phyloP scores from a whole-genome alignment of 2,113 vertebrate genomes.

The Melanotaenia duboulayi region DNA sequence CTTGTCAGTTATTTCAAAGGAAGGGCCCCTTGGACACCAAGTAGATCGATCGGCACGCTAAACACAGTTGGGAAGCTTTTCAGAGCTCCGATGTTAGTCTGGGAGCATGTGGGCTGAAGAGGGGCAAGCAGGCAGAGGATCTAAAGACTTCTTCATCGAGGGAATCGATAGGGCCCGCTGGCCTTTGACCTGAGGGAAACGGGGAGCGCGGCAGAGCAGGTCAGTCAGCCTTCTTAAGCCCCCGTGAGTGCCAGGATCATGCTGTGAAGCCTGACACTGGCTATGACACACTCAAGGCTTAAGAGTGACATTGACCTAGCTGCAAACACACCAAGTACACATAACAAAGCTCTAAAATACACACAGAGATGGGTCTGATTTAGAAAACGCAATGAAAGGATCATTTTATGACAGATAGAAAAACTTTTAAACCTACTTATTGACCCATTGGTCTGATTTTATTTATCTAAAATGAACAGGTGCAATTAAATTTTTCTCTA shows the following conservation, averaged over 20 bases:
- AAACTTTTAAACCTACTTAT: neutral
- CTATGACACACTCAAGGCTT: constrained; percentile 73
- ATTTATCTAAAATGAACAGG: constrained; percentile 16
- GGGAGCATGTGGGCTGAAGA: constrained; percentile 67
- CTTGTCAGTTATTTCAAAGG: constrained; percentile 83
- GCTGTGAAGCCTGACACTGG: constrained; percentile 78
- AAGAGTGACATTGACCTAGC: constrained; percentile 69
- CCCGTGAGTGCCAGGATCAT: constrained; percentile 68
- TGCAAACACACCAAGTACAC: constrained; percentile 51
- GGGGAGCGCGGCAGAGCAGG: constrained; percentile 58
- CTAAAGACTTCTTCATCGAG: constrained; percentile 73
- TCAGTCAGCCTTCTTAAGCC: constrained; percentile 70
- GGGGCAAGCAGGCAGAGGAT: constrained; percentile 49
- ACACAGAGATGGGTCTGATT: neutral
- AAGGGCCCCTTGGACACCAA: constrained; percentile 68
- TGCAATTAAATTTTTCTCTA: constrained; percentile 9
- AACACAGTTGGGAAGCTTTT: constrained; percentile 74
- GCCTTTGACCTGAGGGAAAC: constrained; percentile 81
- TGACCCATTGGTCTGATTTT: neutral
- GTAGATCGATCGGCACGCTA: constrained; percentile 77
- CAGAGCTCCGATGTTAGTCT: constrained; percentile 51
- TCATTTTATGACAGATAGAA: neutral
- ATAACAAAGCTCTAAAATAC: constrained; percentile 28
- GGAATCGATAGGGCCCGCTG: constrained; percentile 79
- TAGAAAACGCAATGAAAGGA: constrained; percentile 2